phyloP scores from a whole-genome alignment of 2,797 vertebrate genomes.

The Gobio occitaniae region DNA sequence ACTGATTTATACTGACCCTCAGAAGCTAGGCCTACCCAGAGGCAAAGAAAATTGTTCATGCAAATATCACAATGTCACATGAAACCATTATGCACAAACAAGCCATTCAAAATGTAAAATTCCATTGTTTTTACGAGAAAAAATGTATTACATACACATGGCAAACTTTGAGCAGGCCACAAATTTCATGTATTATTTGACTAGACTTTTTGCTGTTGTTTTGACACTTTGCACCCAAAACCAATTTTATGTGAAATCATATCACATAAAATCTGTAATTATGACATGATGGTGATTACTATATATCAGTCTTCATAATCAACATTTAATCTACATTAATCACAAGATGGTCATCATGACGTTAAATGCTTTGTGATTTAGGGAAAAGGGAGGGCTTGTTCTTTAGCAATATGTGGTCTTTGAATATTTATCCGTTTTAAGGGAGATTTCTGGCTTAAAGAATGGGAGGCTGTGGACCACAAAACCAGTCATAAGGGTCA shows the following conservation, averaged over 20 bases:
- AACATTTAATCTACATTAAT: not conserved
- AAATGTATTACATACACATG: conserved; percentile 14
- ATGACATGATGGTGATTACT: not conserved
- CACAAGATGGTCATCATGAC: not conserved
- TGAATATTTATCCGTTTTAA: not conserved
- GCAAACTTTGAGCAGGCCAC: conserved; percentile 16
- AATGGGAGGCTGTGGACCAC: conserved; percentile 4
- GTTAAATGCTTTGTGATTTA: conserved; percentile 1
- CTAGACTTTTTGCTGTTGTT: not conserved
- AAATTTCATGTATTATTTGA: not conserved
- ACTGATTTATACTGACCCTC: conserved; percentile 49
- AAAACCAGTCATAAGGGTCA: too few species aligned
- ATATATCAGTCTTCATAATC: not conserved
- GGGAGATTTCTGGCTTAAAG: conserved; percentile 51
- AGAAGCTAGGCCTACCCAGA: conserved; percentile 39
- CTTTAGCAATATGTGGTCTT: not conserved
- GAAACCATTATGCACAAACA: conserved; percentile 17
- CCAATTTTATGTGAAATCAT: not conserved
- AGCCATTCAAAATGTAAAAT: not conserved
- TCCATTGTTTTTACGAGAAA: not conserved
- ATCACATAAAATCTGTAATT: not conserved
- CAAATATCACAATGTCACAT: conserved; percentile 37
- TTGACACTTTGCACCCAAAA: not conserved
- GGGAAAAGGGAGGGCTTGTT: not conserved
- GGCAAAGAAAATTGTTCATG: conserved; percentile 27